phyloP scores from a whole-genome alignment of 2,797 vertebrate species.

The Antrozous pallidus region DNA sequence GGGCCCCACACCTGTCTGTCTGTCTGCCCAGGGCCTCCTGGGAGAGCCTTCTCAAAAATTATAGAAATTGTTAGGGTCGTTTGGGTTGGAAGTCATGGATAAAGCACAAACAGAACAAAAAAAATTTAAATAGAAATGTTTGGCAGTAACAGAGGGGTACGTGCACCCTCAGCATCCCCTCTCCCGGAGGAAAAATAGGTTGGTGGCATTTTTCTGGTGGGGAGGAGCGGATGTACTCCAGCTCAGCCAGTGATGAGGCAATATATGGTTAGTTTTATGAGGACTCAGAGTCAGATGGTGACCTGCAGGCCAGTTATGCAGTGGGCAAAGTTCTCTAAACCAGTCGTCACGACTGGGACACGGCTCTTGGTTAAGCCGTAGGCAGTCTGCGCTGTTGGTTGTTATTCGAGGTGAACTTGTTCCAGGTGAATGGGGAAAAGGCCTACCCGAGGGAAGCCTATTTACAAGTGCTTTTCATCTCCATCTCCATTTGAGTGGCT shows the following conservation, averaged over 20 bases:
- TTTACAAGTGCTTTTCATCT: background rate
- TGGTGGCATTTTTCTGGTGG: background rate
- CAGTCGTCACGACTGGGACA: slow-evolving; percentile 67
- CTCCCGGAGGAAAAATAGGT: background rate
- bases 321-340: slow-evolving; percentile 72
- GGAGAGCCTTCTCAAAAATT: background rate
- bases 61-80: background rate
- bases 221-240: background rate
- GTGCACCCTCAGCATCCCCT: rapidly evolving
- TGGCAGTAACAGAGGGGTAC: background rate
- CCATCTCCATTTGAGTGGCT: background rate
- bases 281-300: slow-evolving; percentile 78
- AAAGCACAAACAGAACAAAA: background rate
- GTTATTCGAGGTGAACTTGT: slow-evolving; percentile 10
- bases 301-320: slow-evolving; percentile 77
- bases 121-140: background rate
- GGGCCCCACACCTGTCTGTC: background rate
- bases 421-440: slow-evolving; percentile 35
- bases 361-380: slow-evolving; percentile 68
- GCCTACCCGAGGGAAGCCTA: background rate
- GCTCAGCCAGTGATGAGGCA: slow-evolving; percentile 71
- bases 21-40: background rate
- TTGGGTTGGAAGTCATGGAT: background rate
- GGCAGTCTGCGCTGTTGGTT: slow-evolving; percentile 56
- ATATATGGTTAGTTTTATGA: slow-evolving; percentile 79